Base-by-base conservation (phyloP, 2,888 invertebrate genomes). In the Gymnocheta viridis region DNA sequence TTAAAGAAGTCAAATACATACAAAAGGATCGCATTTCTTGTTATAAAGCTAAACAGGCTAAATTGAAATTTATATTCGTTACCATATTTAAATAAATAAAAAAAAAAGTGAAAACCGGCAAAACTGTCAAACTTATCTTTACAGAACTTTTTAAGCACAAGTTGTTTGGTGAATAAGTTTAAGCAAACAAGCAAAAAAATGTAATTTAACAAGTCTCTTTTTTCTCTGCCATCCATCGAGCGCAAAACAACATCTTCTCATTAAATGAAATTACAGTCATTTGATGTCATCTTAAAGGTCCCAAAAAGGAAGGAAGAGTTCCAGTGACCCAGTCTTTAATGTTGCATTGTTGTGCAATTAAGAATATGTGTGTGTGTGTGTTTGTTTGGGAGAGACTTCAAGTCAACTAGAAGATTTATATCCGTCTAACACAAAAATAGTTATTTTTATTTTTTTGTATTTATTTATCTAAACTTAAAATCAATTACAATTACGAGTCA, bases 261-360 rank as follows among this genome's bases (percentile, higher is more conserved):
- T 78, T 62, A 69, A 78, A 60, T 51, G 12, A 49, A 51, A 69
- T 78, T 51, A 79, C 67, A 67, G 38, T 51, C 35, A 41, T 54
- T 64, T 24, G 44, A 62, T 35, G 70, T 47, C 72, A 62, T 47
- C 41, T 44, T 14, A 35, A 35, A 69, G 49, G 5, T 6, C 38
- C 67, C 24, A 58, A 81, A 81, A 81, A 24, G 74, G 67, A 14
- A 44, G 54, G 19, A 73, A 69, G 60, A 81, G 67, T 74, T 73
- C 60, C 78, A 69, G 74, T 81, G 74, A 81, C 81, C 73, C 56
- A 81, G 60, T 81, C 66, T 67, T 24, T 29, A 29, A 58, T 32
- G 41, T 47, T 72, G 44, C 32, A 44, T 49, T 49, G 27, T 29
- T 14, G 22, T 47, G 35, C 58, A 47, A 22, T 47, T 32, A 72